phyloP scores from a whole-genome alignment of 2,888 invertebrate species.

The Ichneumon xanthorius region DNA sequence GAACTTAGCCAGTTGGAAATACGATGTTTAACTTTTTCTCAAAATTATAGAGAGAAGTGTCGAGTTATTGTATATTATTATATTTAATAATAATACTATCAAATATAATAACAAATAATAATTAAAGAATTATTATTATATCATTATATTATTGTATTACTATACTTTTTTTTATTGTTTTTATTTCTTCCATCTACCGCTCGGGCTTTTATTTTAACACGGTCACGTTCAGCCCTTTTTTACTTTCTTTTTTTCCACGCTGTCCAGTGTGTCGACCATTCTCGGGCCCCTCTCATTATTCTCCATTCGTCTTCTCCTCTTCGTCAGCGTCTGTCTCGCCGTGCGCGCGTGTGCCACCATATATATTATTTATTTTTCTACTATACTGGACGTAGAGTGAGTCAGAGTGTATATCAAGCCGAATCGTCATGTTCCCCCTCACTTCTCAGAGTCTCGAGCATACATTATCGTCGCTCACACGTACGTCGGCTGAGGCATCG shows the following conservation, averaged over 20 bases:
- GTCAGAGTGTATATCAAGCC: conserved; percentile 48
- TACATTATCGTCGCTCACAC: not conserved
- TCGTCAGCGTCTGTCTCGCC: not conserved
- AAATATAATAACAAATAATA: too few species aligned
- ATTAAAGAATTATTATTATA: too few species aligned
- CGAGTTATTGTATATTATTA: too few species aligned
- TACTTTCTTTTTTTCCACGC: not conserved
- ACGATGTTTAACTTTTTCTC: too few species aligned
- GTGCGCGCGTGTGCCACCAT: not conserved
- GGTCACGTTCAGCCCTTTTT: conserved; percentile 7
- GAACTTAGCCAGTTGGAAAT: too few species aligned
- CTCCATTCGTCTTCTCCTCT: not conserved
- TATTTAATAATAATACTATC: too few species aligned
- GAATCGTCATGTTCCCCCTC: conserved; percentile 50
- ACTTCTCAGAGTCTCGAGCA: conserved; percentile 23
- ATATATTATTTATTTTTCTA: conserved; percentile 31
- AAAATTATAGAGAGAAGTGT: too few species aligned
- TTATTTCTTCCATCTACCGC: not conserved
- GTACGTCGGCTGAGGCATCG: not conserved
- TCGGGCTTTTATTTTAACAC: not conserved
- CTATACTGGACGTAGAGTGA: conserved; percentile 29
- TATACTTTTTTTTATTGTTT: not conserved
- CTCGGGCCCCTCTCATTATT: not conserved
- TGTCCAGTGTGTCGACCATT: not conserved
- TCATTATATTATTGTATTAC: not conserved